Evolutionary conservation across 2,113 vertebrate genomes (phyloP), one percentile per base, ranked within the genome.

Genomic region (Pollimyrus isidori): DNA sequence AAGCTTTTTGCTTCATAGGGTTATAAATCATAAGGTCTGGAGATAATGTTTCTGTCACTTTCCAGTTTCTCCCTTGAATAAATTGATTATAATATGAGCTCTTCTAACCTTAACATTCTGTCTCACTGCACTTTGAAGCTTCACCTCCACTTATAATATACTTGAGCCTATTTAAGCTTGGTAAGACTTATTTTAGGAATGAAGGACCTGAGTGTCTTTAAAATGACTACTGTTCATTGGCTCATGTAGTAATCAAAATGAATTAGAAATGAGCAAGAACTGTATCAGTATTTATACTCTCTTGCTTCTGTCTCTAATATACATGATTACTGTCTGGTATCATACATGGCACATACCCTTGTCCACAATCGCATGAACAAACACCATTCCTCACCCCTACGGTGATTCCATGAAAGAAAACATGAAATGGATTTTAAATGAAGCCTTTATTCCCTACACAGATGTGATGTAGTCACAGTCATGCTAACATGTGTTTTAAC

Each of bases 21-120:
- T 58, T 46, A 91, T 89, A 88, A 90, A 85, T 91, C 89, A 92
- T 84, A 90, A 82, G 76, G 89, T 56, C 69, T 80, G 49, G 50
- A 46, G 90, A 92, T 90, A 88, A 90, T 90, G 89, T 87, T 91
- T 88, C 76, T 89, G 89, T 90, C 90, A 90, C 48, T 69, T 88
- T 69, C 83, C 87, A 92, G 86, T 86, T 88, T 88, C 87, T 82
- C 85, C 69, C 88, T 65, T 85, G 85, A 91, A 89, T 87, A 35
- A 90, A 91, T 91, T 91, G 85, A 91, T 89, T 90, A 90, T 39
- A 89, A 15, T 58, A 62, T 90, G 69, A 91, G 82, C 88, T 89
- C 65, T 88, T 69, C 58, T 89, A 87, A 90, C 89, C 84, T 87
- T 19, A 21, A 50, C 76, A 86, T 88, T 87, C 65, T 88, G 89